Evolutionary conservation across 2,113 vertebrate species (phyloP).

Genomic region (Trinectes maculatus): DNA sequence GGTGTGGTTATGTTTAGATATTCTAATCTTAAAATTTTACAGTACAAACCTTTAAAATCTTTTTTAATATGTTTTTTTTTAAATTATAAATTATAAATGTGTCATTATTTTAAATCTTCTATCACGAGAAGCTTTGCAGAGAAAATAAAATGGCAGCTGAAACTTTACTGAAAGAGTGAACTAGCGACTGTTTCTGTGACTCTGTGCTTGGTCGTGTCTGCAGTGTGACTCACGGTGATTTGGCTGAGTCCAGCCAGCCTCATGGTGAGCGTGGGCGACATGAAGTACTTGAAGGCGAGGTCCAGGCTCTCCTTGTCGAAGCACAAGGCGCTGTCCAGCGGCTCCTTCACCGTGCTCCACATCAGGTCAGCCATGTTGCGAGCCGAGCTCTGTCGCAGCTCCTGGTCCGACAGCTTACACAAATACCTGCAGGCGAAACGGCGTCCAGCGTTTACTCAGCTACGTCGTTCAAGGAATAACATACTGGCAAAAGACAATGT

Average conservation of each 20-base stretch:
- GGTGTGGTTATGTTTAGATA: too few species aligned
- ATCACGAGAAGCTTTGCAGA: too few species aligned
- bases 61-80: too few species aligned
- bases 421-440: conserved; percentile 85
- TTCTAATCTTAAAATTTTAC: too few species aligned
- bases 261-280: conserved; percentile 99
- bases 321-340: conserved; percentile 95
- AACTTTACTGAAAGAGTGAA: too few species aligned
- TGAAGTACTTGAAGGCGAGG: conserved; percentile 99
- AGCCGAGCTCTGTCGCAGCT: conserved; percentile 96
- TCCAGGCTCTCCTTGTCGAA: conserved; percentile 99
- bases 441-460: neutral
- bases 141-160: too few species aligned
- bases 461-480: too few species aligned
- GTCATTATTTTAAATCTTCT: too few species aligned
- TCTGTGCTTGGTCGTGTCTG: neutral
- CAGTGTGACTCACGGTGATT: conserved; percentile 90
- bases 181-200: too few species aligned
- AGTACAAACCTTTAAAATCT: too few species aligned
- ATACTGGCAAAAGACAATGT: too few species aligned
- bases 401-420: conserved; percentile 98
- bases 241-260: conserved; percentile 97
- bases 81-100: too few species aligned
- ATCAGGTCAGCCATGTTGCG: conserved; percentile 99
- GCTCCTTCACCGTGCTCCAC: conserved; percentile 99